These are phyloP conservation scores for Calidris pygmaea DNA, from an alignment of 2,113 vertebrate genomes.

Conservation along the genomic window DNA sequence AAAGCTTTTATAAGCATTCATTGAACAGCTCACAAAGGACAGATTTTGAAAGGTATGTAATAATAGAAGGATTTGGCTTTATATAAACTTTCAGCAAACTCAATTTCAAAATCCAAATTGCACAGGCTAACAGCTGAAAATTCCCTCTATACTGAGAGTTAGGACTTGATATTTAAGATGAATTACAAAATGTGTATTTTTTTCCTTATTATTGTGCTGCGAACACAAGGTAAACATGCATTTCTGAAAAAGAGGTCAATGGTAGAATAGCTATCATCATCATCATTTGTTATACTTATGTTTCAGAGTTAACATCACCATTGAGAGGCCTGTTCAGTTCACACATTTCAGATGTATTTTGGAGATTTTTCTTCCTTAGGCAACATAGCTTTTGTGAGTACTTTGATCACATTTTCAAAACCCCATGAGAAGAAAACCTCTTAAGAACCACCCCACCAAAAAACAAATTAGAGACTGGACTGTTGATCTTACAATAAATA, in stretches of 20 bases:
- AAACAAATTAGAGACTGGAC: fast-evolving
- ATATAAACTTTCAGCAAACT: not conserved
- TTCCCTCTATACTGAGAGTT: not conserved
- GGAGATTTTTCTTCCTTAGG: not conserved
- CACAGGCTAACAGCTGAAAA: not conserved
- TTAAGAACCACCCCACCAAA: not conserved
- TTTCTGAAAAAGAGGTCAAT: not conserved
- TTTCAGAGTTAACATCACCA: not conserved
- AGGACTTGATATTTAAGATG: not conserved
- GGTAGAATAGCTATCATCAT: not conserved
- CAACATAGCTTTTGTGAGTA: not conserved
- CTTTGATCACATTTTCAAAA: not conserved
- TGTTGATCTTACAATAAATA: not conserved
- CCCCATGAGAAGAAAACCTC: not conserved
- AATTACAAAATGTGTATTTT: not conserved
- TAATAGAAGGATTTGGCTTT: not conserved
- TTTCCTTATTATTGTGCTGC: not conserved
- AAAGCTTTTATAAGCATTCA: not conserved
- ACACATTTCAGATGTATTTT: not conserved
- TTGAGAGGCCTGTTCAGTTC: not conserved
- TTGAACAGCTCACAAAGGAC: not conserved
- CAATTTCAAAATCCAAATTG: not conserved
- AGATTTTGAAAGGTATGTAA: not conserved
- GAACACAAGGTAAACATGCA: not conserved
- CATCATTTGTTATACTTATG: not conserved